Base-by-base conservation (phyloP, 1,140 invertebrate species). In the Olivierus martensii region DNA sequence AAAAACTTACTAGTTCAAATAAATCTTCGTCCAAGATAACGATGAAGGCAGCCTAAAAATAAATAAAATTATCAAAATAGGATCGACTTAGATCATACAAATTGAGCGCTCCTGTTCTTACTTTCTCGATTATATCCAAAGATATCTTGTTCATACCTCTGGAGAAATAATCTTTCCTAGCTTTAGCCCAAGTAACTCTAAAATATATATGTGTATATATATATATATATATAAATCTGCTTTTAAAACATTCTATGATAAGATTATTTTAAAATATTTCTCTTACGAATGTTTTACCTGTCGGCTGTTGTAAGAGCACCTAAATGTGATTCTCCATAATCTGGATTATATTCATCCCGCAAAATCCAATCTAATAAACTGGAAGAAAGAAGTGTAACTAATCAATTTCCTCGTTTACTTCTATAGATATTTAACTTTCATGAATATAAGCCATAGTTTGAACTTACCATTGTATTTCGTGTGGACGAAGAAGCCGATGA, bases 321-420 rank as follows among this genome's bases (percentile, higher is more conserved):
- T 49, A 99, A 68, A 61, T 81, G 79, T 63, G 87, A 80, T 71
- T 98, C 94, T 0, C 90, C 90, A 4, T 76, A 69, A 9, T 76
- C 68, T 2, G 91, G 84, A 18, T 67, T 59, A 41, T 60, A 58
- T 59, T 77, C 71, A 68, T 91, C 79, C 66, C 87, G 79, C 14
- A 99, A 66, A 59, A 98, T 93, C 61, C 83, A 78, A 66, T 97
- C 80, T 49, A 98, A 83, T 76, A 94, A 89, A 55, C 88, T 94
- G 62, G 35, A n/a, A 34, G n/a, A n/a, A n/a, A n/a, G n/a, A n/a
- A n/a, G n/a, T n/a, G n/a, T n/a, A n/a, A n/a, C n/a, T n/a, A n/a
- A n/a, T n/a, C n/a, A n/a, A n/a, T n/a, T n/a, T n/a, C n/a, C n/a
- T n/a, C n/a, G n/a, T n/a, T n/a, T n/a, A n/a, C n/a, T n/a, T n/a